Percentiles rank a stretch among this genome's conserved stretches.
Evolutionary conservation across 2,113 vertebrate species (phyloP).

Genomic region (Cyanoderma ruficeps): DNA sequence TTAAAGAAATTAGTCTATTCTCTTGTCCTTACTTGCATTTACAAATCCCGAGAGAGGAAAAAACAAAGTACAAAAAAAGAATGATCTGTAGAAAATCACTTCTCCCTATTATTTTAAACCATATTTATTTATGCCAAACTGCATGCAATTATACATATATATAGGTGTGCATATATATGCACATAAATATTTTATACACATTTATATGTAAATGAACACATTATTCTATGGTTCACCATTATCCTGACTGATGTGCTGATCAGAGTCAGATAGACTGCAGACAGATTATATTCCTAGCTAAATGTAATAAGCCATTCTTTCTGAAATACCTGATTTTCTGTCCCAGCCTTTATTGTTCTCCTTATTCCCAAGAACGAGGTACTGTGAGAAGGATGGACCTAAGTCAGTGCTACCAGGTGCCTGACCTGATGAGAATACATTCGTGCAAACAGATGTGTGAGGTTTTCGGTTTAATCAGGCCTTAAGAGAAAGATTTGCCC

Average conservation of each 20-base stretch:
- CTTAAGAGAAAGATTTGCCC: neutral
- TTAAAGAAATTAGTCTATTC: neutral
- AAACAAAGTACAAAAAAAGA: neutral
- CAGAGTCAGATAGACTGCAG: neutral
- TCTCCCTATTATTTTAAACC: neutral
- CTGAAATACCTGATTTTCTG: neutral
- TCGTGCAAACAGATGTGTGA: neutral
- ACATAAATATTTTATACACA: neutral
- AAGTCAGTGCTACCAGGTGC: neutral
- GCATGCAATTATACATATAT: neutral
- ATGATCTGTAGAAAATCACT: neutral
- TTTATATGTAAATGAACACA: neutral
- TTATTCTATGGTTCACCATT: neutral
- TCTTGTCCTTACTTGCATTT: neutral
- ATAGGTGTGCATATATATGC: neutral
- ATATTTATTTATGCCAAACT: neutral
- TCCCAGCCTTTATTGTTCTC: neutral
- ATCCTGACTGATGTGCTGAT: neutral
- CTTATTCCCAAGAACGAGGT: neutral
- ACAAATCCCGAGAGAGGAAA: neutral
- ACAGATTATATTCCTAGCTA: neutral
- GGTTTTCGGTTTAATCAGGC: neutral
- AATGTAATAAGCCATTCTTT: neutral
- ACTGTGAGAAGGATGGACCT: neutral
- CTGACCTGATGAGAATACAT: neutral